phyloP scores from a whole-genome alignment of 1,140 invertebrate species.

The Micrasema longulum region DNA sequence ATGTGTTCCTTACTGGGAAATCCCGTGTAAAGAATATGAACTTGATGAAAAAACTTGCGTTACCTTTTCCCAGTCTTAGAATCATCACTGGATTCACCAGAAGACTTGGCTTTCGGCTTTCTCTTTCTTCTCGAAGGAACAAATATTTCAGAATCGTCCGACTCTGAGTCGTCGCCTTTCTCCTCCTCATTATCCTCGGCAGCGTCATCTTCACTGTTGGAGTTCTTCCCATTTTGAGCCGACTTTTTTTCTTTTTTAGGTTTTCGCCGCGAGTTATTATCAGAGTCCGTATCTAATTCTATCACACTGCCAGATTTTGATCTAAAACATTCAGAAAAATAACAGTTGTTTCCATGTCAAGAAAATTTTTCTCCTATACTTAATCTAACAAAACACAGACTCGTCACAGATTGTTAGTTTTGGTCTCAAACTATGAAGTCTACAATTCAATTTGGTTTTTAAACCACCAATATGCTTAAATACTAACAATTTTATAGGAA shows the following conservation, averaged over 20 bases:
- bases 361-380: too few species aligned
- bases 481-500: too few species aligned
- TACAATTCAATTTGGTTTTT: too few species aligned
- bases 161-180: conserved; percentile 18
- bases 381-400: too few species aligned
- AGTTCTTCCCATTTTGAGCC: conserved; percentile 51
- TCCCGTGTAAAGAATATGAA: too few species aligned
- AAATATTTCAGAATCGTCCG: conserved; percentile 50
- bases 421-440: too few species aligned
- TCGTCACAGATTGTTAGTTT: too few species aligned
- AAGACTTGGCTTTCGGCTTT: conserved; percentile 39
- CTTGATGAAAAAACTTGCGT: too few species aligned
- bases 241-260: conserved; percentile 63
- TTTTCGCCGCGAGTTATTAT: conserved; percentile 12
- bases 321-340: not conserved
- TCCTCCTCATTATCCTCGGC: not conserved
- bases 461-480: too few species aligned
- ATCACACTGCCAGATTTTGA: conserved; percentile 18
- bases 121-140: conserved; percentile 41
- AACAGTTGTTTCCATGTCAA: not conserved
- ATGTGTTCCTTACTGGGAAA: too few species aligned
- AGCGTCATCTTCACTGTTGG: conserved; percentile 31
- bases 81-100: conserved; percentile 41
- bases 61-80: too few species aligned
- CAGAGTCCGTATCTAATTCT: conserved; percentile 20